Evolutionary conservation across 2,888 invertebrate species (phyloP), one percentile per base, ranked within the genome.

Genomic region (Aromia moschata): DNA sequence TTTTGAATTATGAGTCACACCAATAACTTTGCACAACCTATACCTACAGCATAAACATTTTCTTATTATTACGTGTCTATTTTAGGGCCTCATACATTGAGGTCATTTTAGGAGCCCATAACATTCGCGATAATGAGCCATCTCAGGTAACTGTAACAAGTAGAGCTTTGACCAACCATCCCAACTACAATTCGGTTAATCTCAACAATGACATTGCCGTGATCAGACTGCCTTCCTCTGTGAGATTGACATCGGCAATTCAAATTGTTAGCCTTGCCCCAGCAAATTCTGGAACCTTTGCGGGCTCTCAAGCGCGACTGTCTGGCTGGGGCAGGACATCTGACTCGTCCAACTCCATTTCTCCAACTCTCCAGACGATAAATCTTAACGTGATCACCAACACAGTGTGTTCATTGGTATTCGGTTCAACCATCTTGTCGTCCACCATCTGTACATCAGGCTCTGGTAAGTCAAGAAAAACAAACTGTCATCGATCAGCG

Each of bases 401-500:
- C 57, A 52, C 65, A 0, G 75, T 70, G 1, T 85, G 85, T 65
- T 81, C 81, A 66, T 70, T 62, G 1, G 77, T 75, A 47, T 83
- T 78, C 65, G 72, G 75, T 1, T 71, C 81, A 1, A 53, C 70
- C 0, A 75, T 84, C 20, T 77, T 80, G 12, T 70, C 69, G 2
- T 80, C 80, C 47, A 82, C 83, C 62, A 62, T 85, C 2, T 85
- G 84, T 64, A 81, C 82, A 18, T 75, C 76, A 15, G 84, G 84
- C 5, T 10, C 16, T 18, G 47, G 47, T 47, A 37, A 37, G n/a
- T 57, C n/a, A n/a, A n/a, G n/a, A n/a, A n/a, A n/a, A n/a, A n/a
- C n/a, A n/a, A n/a, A n/a, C n/a, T n/a, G n/a, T n/a, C n/a, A n/a
- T n/a, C n/a, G n/a, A n/a, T n/a, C n/a, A n/a, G n/a, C n/a, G n/a